A percentile compares a stretch with the other conserved stretches of the same genome.
These are phyloP conservation scores for Palloptera scutellata DNA, from an alignment of 2,888 invertebrate species.

Conservation along the genomic window DNA sequence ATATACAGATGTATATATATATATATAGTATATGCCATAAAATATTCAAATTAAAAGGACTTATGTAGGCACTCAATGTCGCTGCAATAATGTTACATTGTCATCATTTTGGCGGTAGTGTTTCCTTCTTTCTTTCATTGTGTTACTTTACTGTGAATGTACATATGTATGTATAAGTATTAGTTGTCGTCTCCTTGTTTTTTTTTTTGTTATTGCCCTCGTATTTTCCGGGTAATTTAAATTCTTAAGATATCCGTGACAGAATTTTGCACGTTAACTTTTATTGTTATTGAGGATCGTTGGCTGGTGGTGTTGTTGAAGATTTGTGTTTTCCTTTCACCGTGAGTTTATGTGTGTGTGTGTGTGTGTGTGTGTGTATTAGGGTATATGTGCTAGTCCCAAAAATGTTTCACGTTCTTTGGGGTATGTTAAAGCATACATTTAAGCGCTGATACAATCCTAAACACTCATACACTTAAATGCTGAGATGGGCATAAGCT, in stretches of 20 bases:
- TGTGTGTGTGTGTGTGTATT: not conserved
- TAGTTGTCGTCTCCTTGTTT: constrained; percentile 34
- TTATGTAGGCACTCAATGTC: constrained; percentile 57
- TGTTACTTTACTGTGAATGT: not conserved
- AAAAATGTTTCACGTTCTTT: not conserved
- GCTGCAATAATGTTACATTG: constrained; percentile 45
- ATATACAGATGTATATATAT: too few relatives aligned
- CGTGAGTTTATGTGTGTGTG: not conserved
- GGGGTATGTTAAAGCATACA: too few relatives aligned
- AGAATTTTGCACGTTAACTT: constrained; percentile 25
- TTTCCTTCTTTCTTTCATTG: too few relatives aligned
- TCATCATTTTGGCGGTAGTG: not conserved
- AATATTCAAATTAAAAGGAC: constrained; percentile 58
- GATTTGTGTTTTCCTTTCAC: not conserved
- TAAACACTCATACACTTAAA: too few relatives aligned
- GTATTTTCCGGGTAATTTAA: constrained; percentile 27
- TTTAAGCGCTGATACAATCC: too few relatives aligned
- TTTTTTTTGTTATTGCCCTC: constrained; percentile 40
- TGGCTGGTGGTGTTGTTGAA: constrained; percentile 1
- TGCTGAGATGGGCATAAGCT: too few relatives aligned
- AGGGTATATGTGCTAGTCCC: not conserved
- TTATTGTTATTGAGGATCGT: constrained; percentile 10
- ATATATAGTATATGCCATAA: constrained; percentile 37
- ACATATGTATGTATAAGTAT: constrained; percentile 11
- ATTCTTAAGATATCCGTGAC: constrained; percentile 24